Percentiles rank a stretch among this genome's conserved stretches.
phyloP scores from a whole-genome alignment of 1,140 invertebrate genomes.

The Argopecten irradians region DNA sequence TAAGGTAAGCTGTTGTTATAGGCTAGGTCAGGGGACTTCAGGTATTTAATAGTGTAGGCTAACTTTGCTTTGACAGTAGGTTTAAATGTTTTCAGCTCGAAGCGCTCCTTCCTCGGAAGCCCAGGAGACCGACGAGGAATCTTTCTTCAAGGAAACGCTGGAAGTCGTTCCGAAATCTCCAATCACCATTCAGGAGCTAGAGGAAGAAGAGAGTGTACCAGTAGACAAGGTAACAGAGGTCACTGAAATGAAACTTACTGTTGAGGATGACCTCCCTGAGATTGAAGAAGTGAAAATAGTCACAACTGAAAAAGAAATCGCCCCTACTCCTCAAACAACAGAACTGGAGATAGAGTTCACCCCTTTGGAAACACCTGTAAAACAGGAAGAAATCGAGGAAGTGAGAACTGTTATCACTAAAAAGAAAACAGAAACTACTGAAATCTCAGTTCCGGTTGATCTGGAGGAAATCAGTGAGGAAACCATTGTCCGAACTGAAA shows the following conservation, averaged over 20 bases:
- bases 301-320: neutral
- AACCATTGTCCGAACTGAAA: too few relatives aligned
- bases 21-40: neutral
- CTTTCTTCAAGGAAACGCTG: conserved; percentile 5
- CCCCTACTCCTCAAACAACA: conserved; percentile 1
- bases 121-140: neutral
- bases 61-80: neutral
- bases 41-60: neutral
- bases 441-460: neutral
- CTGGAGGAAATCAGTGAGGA: neutral
- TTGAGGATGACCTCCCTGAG: conserved; percentile 24
- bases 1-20: neutral
- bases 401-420: conserved; percentile 37
- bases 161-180: neutral
- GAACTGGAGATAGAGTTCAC: neutral
- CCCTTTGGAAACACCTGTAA: conserved; percentile 32
- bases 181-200: neutral
- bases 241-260: neutral
- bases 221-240: neutral
- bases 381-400: conserved; percentile 30
- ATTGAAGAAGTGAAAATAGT: neutral
- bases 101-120: conserved; percentile 36
- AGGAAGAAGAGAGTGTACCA: neutral
- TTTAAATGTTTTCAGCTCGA: conserved; percentile 25
- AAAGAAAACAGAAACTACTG: neutral